Evolutionary conservation across 2,888 invertebrate species (phyloP), one percentile per base, ranked within the genome.

Genomic region (Malthinus flaveolus): DNA sequence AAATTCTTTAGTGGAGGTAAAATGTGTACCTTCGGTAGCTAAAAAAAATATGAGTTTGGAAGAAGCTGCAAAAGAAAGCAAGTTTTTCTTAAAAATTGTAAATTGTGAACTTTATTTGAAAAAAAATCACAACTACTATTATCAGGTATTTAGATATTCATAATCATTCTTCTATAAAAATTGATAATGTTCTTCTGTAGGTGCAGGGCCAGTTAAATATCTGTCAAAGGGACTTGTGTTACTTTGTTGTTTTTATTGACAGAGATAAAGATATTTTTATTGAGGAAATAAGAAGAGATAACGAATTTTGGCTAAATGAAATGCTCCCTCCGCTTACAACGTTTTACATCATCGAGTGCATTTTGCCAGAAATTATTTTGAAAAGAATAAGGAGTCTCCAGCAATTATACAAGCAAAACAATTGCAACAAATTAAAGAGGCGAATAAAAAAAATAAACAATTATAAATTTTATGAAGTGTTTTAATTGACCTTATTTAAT

Each of bases 281-380:
- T 12, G 42, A 42, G 13, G 13, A 12, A 42, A 42, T 42, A 12
- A 5, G 13, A 12, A 42, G 13, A 42, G 42, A 42, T 42, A 9
- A 13, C 11, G 31, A 46, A 31, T 46, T 46, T 46, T 46, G 46
- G 32, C 32, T 46, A 15, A 46, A 46, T 46, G 31, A n/a, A 13
- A 46, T 31, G 46, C 32, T 46, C 13, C 46, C 46, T 23, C 10
- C 13, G 10, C 31, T 46, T 23, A 46, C 23, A 31, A 10, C 31
- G 7, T 46, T 46, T 10, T 46, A 46, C 11, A n/a, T n/a, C n/a
- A 32, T 31, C n/a, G 11, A 46, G 13, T 46, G 46, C 32, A 31
- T 46, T n/a, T 10, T 31, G 31, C 6, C 23, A n/a, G 46, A 46
- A 46, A 46, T 46, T 23, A 31, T 46, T 31, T 31, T 31, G 7